Evolutionary conservation across 2,888 invertebrate genomes (phyloP), one percentile per base, ranked within the genome.

Genomic region (Tridacna crocea): DNA sequence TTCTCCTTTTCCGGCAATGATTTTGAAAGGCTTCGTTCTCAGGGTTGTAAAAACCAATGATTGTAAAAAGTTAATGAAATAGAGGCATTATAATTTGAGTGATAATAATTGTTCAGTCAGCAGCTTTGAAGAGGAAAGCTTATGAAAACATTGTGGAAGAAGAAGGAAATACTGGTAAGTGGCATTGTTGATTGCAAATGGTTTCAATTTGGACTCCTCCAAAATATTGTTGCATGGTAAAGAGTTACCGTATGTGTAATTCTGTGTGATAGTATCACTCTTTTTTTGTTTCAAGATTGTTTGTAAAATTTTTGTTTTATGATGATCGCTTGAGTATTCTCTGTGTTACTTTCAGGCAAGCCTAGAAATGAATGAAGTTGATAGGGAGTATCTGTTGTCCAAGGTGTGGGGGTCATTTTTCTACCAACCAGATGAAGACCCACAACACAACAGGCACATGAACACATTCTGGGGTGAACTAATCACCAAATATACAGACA

Each of bases 371-470:
- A 89, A 89, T 24, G 80, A 72, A n/a, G 88, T 90, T 55, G 92
- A 92, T 82, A 89, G 89, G 58, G 93, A 95, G 51, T 95, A 96
- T 77, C 92, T 96, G 19, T 94, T 94, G 61, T 96, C 97, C 0
- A 94, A 95, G 8, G 92, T 94, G 75, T 97, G 97, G 97, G 97
- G 96, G 0, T 96, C 97, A 0, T 96, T 96, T 93, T 97, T 97
- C 91, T 87, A 89, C 65, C 89, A 91, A 36, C 86, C 88, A 0
- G 78, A 82, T 17, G 86, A 88, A 58, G 81, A 80, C 15, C 65
- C 79, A 0, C 76, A 79, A 36, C 85, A 90, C 65, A 79, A 85
- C 47, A 68, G 84, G 61, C 84, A 89, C 66, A 91, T 92, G 91
- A 92, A 93, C 46, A 96, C 96, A 0, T 94, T 96, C 68, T 97